phyloP scores from a whole-genome alignment of 2,888 invertebrate genomes.

The Serripes groenlandicus region DNA sequence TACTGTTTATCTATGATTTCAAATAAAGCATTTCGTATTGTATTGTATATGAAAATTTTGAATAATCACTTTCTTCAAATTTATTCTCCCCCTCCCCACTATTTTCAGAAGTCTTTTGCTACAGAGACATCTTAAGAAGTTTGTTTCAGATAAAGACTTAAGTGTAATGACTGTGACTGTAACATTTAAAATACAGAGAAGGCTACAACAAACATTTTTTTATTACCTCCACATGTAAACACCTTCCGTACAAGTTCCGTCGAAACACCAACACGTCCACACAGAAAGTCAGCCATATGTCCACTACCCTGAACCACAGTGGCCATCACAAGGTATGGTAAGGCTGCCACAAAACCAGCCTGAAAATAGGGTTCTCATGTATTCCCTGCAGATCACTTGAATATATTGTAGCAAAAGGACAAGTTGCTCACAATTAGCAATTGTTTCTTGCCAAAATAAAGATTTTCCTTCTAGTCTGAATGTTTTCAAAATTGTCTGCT shows the following conservation, averaged over 20 bases:
- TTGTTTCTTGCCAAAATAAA: neutral
- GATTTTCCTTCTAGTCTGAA: too few species aligned
- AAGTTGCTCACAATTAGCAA: neutral
- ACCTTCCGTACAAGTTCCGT: constrained; percentile 89
- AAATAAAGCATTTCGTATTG: too few species aligned
- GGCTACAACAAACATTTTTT: neutral
- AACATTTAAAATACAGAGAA: neutral
- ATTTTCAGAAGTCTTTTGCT: too few species aligned
- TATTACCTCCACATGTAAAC: constrained; percentile 90
- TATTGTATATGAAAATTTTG: too few species aligned
- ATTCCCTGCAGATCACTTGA: too few species aligned
- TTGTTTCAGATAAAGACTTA: neutral
- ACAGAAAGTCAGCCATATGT: constrained; percentile 93
- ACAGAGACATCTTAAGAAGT: too few species aligned
- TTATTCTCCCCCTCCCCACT: too few species aligned
- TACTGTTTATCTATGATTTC: too few species aligned
- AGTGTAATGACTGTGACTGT: neutral
- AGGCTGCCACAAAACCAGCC: constrained; percentile 93
- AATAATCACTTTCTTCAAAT: too few species aligned
- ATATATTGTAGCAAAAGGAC: neutral
- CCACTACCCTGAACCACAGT: constrained; percentile 93
- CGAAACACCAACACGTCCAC: constrained; percentile 84
- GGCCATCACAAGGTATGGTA: constrained; percentile 96
- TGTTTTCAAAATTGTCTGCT: too few species aligned
- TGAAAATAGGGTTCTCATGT: too few species aligned